Evolutionary conservation across 2,797 vertebrate genomes (phyloP), one percentile per base, ranked within the genome.

Genomic region (Oophaga sylvatica): DNA sequence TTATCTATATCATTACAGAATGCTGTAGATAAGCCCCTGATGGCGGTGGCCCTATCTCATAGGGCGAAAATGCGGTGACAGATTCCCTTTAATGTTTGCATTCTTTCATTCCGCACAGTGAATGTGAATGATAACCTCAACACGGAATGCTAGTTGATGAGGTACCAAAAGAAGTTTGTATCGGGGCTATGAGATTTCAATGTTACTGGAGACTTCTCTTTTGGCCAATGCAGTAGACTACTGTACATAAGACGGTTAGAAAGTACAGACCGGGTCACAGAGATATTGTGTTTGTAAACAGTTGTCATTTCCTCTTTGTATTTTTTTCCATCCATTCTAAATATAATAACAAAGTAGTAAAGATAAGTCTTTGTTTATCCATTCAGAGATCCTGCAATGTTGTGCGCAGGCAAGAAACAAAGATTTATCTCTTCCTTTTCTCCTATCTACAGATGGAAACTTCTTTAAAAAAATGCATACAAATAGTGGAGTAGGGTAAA

Each of bases 291-390:
- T 35, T 83, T 84, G 68, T 84, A 75, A 57, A 84, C 70, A 84
- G 59, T 68, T 81, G 79, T 81, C 41, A 53, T 56, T n/a, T 81
- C 12, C n/a, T 5, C 68, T 82, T 68, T 87, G 59, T 87, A 87
- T 82, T 82, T 76, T 73, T 67, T 87, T 87, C 26, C 41, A 20
- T 86, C 45, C 22, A 67, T 35, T 11, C 65, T 60, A 48, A 68
- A 86, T 80, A 71, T 71, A 68, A 80, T 73, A 86, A n/a, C 63
- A 80, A 68, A 60, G 20, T n/a, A 71, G 85, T 53, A 62, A 22
- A 60, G n/a, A 31, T 80, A 71, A 80, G 35, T 48, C 65, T 29
- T 60, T 86, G 63, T 80, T 86, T 86, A 86, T 41, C 45, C 22
- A 26, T 10, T 45, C 16, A 62, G 78, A 17, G 22, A 80, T 86